Conservation (phyloP, 2,888 invertebrate genomes). For the Ceraclea dissimilis region DNA sequence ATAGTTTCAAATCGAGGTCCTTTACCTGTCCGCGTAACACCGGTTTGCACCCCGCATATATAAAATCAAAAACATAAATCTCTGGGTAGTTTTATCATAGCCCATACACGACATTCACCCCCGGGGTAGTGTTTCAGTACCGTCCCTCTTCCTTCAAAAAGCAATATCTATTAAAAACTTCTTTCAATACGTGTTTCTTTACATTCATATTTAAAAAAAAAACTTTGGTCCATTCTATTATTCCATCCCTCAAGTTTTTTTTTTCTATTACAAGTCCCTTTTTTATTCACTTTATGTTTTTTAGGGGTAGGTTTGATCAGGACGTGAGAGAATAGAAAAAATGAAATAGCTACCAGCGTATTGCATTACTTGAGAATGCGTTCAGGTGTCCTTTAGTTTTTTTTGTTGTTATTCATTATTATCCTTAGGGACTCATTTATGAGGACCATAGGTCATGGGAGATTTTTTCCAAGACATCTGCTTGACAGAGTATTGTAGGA, state of each 20-base stretch:
- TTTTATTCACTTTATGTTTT: background rate
- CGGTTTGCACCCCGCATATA: background rate
- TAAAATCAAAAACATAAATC: background rate
- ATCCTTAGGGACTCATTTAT: slow-evolving; percentile 5
- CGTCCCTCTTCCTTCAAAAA: slow-evolving; percentile 18
- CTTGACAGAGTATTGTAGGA: background rate
- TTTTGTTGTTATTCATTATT: slow-evolving; percentile 5
- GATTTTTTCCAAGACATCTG: slow-evolving; percentile 16
- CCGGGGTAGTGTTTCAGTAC: slow-evolving; percentile 24
- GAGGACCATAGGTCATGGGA: slow-evolving; percentile 24
- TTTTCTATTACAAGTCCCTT: slow-evolving; percentile 4
- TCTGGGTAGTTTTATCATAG: slow-evolving; percentile 9
- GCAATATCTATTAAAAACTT: background rate
- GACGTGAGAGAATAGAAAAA: slow-evolving; percentile 21
- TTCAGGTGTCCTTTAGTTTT: slow-evolving; percentile 23
- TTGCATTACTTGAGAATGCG: slow-evolving; percentile 20
- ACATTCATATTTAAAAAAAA: slow-evolving; percentile 23
- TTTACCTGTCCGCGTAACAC: background rate
- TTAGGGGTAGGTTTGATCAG: slow-evolving; percentile 20
- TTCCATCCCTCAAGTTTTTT: slow-evolving; percentile 17
- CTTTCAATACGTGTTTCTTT: background rate
- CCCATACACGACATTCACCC: slow-evolving; percentile 17
- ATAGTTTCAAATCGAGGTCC: no score
- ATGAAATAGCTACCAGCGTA: slow-evolving; percentile 17
- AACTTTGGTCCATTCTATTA: slow-evolving; percentile 22